A percentile compares a stretch with the other conserved stretches of the same genome.
phyloP scores from a whole-genome alignment of 2,888 invertebrate species.

The Aleiodes testaceus region DNA sequence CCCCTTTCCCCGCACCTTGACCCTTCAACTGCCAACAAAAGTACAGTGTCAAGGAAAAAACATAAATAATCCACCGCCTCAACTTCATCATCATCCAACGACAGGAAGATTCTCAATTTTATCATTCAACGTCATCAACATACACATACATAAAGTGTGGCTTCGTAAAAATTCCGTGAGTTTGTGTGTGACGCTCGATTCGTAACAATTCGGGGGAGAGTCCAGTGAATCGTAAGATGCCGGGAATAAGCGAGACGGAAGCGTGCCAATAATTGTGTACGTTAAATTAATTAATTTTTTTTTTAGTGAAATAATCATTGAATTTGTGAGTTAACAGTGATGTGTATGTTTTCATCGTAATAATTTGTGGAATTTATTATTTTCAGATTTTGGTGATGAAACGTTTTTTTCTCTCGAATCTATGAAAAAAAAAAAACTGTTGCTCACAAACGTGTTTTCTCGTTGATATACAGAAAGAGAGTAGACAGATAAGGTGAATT shows the following conservation, averaged over 20 bases:
- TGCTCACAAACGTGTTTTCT: too few species aligned
- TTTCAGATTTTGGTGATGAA: neutral
- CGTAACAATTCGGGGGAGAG: neutral
- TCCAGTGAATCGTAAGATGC: slow-evolving; percentile 29
- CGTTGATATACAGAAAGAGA: too few species aligned
- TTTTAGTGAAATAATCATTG: neutral
- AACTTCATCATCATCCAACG: neutral
- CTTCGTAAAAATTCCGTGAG: too few species aligned
- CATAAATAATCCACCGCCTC: neutral
- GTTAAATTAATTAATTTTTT: slow-evolving; percentile 1
- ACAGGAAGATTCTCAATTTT: neutral
- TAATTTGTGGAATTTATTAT: neutral
- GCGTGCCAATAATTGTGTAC: slow-evolving; percentile 38
- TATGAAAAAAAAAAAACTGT: neutral
- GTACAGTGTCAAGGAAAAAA: slow-evolving; percentile 5
- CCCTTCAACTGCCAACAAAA: slow-evolving; percentile 37
- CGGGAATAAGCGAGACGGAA: slow-evolving; percentile 28
- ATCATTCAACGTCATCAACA: neutral
- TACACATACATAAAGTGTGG: too few species aligned
- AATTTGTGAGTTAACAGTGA: slow-evolving; percentile 12
- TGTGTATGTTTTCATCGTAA: neutral
- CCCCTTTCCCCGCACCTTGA: slow-evolving; percentile 37
- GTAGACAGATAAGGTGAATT: slow-evolving; percentile 1
- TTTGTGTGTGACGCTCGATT: too few species aligned
- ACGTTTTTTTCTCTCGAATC: neutral